Conservation (phyloP, 2,888 invertebrate genomes). For the Zhuqinia jingwanae region DNA sequence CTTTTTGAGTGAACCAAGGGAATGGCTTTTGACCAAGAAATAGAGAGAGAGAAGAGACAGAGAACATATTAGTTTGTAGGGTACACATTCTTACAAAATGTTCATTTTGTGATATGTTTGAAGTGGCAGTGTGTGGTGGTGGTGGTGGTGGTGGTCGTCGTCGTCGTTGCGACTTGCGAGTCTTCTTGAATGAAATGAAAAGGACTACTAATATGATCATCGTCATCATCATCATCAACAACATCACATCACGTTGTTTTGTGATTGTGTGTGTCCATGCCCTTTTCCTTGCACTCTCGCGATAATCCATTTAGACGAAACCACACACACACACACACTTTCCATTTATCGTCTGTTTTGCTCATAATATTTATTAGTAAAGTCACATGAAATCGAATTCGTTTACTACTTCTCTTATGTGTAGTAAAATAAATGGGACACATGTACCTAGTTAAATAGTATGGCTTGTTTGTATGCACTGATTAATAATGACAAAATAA, state of each 20-base stretch:
- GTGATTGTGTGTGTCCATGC: background rate
- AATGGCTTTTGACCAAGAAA: slow-evolving; percentile 27
- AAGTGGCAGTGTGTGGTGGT: background rate
- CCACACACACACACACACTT: background rate
- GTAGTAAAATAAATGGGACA: background rate
- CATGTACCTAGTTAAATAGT: background rate
- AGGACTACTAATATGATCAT: slow-evolving; percentile 25
- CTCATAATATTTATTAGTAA: background rate
- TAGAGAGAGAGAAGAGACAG: too few relatives aligned
- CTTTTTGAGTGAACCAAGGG: too few relatives aligned
- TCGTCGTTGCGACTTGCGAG: background rate
- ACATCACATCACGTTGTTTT: slow-evolving; percentile 1
- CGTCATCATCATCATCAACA: slow-evolving; percentile 1
- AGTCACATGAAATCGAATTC: background rate
- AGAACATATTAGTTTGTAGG: background rate
- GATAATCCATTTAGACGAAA: slow-evolving; percentile 29
- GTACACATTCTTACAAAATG: slow-evolving; percentile 26
- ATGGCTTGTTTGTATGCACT: background rate
- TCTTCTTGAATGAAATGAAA: slow-evolving; percentile 34
- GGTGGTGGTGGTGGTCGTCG: too few relatives aligned
- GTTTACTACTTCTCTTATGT: background rate
- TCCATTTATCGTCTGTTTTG: background rate
- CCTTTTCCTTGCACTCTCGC: background rate
- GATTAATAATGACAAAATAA: background rate
- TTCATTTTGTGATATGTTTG: slow-evolving; percentile 9